These are phyloP conservation scores for Melanaphis sacchari DNA, from an alignment of 1,140 invertebrate species.

Conservation along the genomic window DNA sequence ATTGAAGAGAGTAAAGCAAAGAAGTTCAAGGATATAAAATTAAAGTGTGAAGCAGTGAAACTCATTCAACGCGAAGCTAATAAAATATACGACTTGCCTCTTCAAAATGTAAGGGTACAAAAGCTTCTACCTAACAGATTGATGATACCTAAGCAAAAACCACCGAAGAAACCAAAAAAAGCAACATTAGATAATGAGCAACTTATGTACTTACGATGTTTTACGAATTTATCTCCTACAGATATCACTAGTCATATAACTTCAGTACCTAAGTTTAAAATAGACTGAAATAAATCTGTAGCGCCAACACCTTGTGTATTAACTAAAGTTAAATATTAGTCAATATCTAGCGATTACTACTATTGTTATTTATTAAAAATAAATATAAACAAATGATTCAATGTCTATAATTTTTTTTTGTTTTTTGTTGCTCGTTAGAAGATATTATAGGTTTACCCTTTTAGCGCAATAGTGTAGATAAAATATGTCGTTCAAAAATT, in stretches of 20 bases:
- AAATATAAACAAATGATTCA: no score
- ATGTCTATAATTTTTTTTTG: no score
- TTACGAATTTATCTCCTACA: not conserved
- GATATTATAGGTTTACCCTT: no score
- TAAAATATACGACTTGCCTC: not conserved
- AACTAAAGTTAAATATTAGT: not conserved
- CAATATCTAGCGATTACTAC: not conserved
- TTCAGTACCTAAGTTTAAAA: not conserved
- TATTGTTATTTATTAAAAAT: no score
- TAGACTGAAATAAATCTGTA: not conserved
- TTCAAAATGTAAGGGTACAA: not conserved
- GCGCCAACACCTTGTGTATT: not conserved
- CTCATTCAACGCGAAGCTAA: not conserved
- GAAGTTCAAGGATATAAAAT: not conserved
- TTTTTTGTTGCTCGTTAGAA: no score
- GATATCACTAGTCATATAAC: not conserved
- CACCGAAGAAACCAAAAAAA: not conserved
- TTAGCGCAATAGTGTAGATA: no score
- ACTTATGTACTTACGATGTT: not conserved
- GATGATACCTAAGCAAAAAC: not conserved
- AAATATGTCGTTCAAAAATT: no score
- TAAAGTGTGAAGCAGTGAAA: not conserved
- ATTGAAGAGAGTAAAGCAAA: not conserved
- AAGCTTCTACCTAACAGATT: not conserved
- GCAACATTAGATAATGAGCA: not conserved